Percentiles rank a stretch among this genome's conserved stretches.
These are phyloP conservation scores for Chrysemys picta DNA, from an alignment of 2,113 vertebrate genomes.

Conservation along the genomic window DNA sequence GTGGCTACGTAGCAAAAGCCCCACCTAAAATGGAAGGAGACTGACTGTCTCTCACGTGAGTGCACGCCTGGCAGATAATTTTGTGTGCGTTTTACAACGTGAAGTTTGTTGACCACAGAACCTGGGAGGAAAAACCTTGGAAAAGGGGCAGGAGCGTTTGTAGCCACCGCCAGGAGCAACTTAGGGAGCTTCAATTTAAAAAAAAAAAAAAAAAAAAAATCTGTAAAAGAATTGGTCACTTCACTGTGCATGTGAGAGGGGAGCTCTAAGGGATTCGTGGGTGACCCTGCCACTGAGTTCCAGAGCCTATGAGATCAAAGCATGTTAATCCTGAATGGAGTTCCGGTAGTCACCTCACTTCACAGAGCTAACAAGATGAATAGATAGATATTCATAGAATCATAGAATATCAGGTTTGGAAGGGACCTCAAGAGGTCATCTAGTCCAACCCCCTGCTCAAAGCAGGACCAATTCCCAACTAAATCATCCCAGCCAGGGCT, in stretches of 20 bases:
- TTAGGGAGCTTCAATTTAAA: conserved; percentile 10
- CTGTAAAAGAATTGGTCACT: neutral
- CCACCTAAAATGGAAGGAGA: conserved; percentile 46
- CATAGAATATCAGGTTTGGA: too few species aligned
- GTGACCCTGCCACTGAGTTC: too few species aligned
- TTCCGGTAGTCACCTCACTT: neutral
- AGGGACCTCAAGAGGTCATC: too few species aligned
- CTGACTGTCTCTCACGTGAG: neutral
- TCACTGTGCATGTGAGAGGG: neutral
- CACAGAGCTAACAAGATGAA: neutral
- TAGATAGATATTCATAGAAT: rapidly evolving
- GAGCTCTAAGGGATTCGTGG: neutral
- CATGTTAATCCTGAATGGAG: neutral
- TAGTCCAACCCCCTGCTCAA: too few species aligned
- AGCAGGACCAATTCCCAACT: too few species aligned
- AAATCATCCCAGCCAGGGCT: too few species aligned
- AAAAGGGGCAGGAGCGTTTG: neutral
- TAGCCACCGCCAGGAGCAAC: neutral
- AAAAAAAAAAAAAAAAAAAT: neutral
- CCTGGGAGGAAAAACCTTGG: neutral
- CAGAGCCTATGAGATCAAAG: neutral
- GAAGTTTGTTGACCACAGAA: neutral
- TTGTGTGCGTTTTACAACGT: neutral
- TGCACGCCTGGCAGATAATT: neutral
- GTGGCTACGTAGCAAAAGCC: conserved; percentile 41